Conservation (phyloP, 2,888 invertebrate genomes). For the Volucella inflata region DNA sequence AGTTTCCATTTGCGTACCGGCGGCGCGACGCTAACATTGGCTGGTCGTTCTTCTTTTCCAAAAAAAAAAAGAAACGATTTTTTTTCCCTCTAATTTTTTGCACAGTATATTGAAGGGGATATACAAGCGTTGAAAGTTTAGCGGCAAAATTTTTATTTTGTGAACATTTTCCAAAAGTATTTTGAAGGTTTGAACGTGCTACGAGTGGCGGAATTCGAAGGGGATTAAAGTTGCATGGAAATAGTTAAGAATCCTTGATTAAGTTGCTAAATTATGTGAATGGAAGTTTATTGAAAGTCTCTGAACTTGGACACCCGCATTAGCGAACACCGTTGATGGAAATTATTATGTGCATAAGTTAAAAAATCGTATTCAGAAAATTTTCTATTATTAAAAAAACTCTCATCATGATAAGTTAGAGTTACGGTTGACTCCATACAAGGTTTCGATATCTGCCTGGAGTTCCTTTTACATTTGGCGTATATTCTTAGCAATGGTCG, state of each 20-base stretch:
- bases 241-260: constrained; percentile 6
- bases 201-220: not conserved
- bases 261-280: constrained; percentile 18
- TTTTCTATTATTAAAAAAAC: too few relatives aligned
- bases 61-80: constrained; percentile 27
- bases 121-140: constrained; percentile 22
- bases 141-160: constrained; percentile 21
- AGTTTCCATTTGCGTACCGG: constrained; percentile 61
- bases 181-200: not conserved
- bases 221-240: not conserved
- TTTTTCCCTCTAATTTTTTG: not conserved
- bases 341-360: too few relatives aligned
- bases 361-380: too few relatives aligned
- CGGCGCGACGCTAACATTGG: constrained; percentile 23
- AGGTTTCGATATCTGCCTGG: too few relatives aligned
- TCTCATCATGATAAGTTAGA: too few relatives aligned
- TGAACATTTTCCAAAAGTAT: constrained; percentile 7
- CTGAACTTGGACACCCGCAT: not conserved
- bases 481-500: too few relatives aligned
- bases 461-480: too few relatives aligned
- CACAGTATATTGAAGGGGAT: constrained; percentile 19
- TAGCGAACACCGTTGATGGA: not conserved
- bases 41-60: not conserved
- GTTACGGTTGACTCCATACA: too few relatives aligned
- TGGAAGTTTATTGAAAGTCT: not conserved